Conservation (phyloP, 1,140 invertebrate genomes). For the Zaprionus inermis region DNA sequence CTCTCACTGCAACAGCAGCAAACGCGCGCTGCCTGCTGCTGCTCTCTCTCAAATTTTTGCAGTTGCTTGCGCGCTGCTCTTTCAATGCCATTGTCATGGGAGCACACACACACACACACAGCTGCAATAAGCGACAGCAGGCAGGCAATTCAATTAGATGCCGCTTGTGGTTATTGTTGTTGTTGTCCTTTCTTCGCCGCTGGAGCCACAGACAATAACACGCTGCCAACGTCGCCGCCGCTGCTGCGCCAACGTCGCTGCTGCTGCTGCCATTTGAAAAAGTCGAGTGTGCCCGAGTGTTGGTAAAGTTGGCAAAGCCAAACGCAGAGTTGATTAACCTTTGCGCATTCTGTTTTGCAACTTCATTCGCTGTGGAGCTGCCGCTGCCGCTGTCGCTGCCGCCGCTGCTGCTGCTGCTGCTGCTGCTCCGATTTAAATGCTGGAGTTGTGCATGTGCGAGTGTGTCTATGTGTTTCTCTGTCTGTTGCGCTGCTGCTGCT, state of each 20-base stretch:
- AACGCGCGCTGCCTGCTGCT: background rate
- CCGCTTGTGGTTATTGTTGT: constrained; percentile 55
- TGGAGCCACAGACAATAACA: constrained; percentile 76
- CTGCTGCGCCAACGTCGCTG: background rate
- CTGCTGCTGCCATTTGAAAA: constrained; percentile 46
- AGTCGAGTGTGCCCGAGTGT: constrained; percentile 36
- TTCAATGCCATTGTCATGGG: constrained; percentile 82
- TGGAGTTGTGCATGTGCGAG: constrained; percentile 32
- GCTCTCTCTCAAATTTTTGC: constrained; percentile 39
- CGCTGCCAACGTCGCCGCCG: background rate
- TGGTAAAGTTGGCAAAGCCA: constrained; percentile 50
- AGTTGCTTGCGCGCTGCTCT: constrained; percentile 40
- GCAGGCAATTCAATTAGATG: constrained; percentile 79
- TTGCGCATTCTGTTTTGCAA: constrained; percentile 81
- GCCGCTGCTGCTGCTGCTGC: constrained; percentile 39
- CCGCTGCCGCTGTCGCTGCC: constrained; percentile 42
- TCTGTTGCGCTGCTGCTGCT: constrained; percentile 62
- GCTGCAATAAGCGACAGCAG: constrained; percentile 44
- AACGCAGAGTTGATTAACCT: constrained; percentile 83
- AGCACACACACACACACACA: constrained; percentile 38
- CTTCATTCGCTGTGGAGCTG: constrained; percentile 69
- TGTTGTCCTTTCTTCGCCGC: constrained; percentile 47
- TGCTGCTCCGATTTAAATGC: constrained; percentile 76
- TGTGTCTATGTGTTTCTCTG: constrained; percentile 44
- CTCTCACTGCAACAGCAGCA: constrained; percentile 26